These are phyloP conservation scores for Drosophila murphyi DNA, from an alignment of 1,140 invertebrate species.

Conservation along the genomic window DNA sequence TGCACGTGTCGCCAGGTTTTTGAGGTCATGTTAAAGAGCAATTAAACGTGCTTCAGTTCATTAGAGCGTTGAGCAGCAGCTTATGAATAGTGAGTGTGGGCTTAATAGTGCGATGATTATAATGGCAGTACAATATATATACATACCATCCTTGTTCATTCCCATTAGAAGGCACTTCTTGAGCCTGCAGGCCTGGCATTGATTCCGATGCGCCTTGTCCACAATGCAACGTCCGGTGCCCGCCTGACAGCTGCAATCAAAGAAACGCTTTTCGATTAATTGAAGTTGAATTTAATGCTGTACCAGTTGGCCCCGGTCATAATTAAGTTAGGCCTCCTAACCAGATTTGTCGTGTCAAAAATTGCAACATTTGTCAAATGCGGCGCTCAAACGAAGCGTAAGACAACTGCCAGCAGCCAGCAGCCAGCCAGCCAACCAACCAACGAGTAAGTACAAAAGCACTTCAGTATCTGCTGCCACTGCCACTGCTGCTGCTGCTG, in stretches of 20 bases:
- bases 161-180: conserved; percentile 99
- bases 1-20: conserved; percentile 63
- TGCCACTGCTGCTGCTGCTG: conserved; percentile 3
- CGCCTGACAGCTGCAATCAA: conserved; percentile 95
- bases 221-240: conserved; percentile 97
- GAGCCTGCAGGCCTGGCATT: conserved; percentile 98
- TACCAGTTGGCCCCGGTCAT: conserved; percentile 15
- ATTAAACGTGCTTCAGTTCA: conserved; percentile 75
- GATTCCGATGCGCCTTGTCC: conserved; percentile 99
- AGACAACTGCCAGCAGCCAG: conserved; percentile 26
- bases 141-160: conserved; percentile 99
- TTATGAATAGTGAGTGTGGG: conserved; percentile 34
- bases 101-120: conserved; percentile 11
- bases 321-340: conserved; percentile 64
- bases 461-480: conserved; percentile 37
- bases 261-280: conserved; percentile 46
- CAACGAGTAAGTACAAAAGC: conserved; percentile 34
- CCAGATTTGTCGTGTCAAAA: conserved; percentile 71
- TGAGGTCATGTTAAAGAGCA: conserved; percentile 70
- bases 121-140: conserved; percentile 16
- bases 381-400: conserved; percentile 50
- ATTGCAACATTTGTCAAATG: conserved; percentile 82
- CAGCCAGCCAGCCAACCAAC: background rate
- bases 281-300: conserved; percentile 30
- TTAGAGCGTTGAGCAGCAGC: conserved; percentile 56